Evolutionary conservation across 2,888 invertebrate genomes (phyloP).

Genomic region (Drosophila phalerata): DNA sequence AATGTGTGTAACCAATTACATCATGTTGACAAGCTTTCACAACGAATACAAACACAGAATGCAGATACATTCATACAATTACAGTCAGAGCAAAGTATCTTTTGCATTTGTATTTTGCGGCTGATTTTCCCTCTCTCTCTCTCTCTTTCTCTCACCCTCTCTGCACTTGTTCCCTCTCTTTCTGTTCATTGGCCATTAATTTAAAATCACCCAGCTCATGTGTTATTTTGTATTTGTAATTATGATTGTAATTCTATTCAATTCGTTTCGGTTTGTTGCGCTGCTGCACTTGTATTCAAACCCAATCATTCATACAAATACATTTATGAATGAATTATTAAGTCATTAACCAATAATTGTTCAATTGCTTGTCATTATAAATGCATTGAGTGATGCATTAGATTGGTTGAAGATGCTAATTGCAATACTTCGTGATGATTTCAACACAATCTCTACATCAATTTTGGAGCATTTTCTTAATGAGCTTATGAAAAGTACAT

Average conservation of each 20-base stretch:
- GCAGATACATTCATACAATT: conserved; percentile 3
- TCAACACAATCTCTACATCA: background rate
- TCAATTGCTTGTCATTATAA: conserved; percentile 3
- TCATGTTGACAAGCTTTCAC: conserved; percentile 42
- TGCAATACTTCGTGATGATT: background rate
- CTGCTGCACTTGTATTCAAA: background rate
- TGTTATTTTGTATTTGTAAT: conserved; percentile 12
- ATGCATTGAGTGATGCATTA: background rate
- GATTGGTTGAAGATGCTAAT: conserved; percentile 1
- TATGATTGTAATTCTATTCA: conserved; percentile 14
- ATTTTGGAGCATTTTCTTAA: background rate
- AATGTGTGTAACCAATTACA: conserved; percentile 38
- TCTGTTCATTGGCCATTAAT: conserved; percentile 18
- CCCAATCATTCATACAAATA: background rate
- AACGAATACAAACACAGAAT: conserved; percentile 5
- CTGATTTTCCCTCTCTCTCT: background rate
- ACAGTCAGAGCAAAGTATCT: conserved; percentile 7
- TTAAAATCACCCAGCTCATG: conserved; percentile 25
- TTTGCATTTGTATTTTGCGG: conserved; percentile 1
- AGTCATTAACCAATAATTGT: conserved; percentile 12
- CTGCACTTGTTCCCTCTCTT: background rate
- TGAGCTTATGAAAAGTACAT: background rate
- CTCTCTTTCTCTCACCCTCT: background rate
- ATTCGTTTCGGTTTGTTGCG: background rate
- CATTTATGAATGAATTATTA: conserved; percentile 18